A percentile compares a stretch with the other conserved stretches of the same genome.
Conservation (phyloP, 2,113 vertebrate species). For the Elephas maximus region DNA sequence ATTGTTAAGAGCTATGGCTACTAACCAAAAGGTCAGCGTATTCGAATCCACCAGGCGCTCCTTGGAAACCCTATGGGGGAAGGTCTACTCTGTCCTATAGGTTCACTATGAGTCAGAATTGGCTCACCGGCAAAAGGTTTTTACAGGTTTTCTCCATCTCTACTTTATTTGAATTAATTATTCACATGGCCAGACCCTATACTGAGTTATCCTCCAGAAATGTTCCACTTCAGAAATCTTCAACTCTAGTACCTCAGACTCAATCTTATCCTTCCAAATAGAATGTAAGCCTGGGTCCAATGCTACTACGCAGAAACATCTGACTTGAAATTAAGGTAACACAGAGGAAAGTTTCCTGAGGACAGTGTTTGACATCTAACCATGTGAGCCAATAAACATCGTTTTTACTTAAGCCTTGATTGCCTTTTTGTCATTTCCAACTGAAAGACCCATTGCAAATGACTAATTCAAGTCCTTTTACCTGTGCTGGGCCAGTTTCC, state of each 20-base stretch:
- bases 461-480: background rate
- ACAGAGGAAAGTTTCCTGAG: background rate
- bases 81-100: no score
- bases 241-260: background rate
- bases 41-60: no score
- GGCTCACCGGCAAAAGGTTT: no score
- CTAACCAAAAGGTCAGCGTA: no score
- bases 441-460: background rate
- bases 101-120: no score
- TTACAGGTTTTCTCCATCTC: background rate
- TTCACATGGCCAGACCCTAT: background rate
- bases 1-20: no score
- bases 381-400: background rate
- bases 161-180: background rate
- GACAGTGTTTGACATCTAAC: background rate
- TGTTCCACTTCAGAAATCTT: background rate
- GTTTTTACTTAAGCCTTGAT: background rate
- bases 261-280: background rate
- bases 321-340: background rate
- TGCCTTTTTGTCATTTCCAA: background rate
- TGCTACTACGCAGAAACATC: no score
- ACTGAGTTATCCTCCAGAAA: background rate
- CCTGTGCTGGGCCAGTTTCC: background rate
- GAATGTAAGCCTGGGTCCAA: background rate
- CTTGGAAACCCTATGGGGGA: no score